Conservation (phyloP, 2,888 invertebrate species). For the Athalia circularis region DNA sequence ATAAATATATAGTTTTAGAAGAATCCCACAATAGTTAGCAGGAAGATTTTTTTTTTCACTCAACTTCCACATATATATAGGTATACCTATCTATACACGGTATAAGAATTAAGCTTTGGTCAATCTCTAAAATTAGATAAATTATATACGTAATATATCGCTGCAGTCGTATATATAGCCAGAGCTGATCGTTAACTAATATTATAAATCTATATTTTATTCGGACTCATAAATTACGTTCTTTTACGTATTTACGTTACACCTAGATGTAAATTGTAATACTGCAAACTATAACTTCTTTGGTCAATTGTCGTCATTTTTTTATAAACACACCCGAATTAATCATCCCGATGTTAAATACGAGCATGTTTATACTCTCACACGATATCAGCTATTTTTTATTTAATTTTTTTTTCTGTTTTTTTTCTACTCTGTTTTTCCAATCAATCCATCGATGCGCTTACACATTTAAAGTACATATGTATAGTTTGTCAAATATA, state of each 20-base stretch:
- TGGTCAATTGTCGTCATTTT: too few species aligned
- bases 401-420: neutral
- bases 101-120: conserved; percentile 1
- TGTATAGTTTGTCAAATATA: neutral
- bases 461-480: neutral
- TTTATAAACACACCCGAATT: neutral
- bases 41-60: neutral
- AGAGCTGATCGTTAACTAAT: too few species aligned
- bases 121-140: neutral
- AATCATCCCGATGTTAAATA: too few species aligned
- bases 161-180: neutral
- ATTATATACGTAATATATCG: neutral
- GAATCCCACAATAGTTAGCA: neutral
- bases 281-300: too few species aligned
- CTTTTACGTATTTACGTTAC: too few species aligned
- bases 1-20: neutral
- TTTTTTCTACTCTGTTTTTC: neutral
- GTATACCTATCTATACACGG: neutral
- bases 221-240: too few species aligned
- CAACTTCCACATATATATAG: neutral
- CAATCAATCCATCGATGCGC: neutral
- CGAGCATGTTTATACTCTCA: too few species aligned
- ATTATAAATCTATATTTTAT: too few species aligned
- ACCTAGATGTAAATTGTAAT: too few species aligned
- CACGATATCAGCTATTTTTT: neutral